phyloP scores from a whole-genome alignment of 1,140 invertebrate species.

The Microplitis demolitor region DNA sequence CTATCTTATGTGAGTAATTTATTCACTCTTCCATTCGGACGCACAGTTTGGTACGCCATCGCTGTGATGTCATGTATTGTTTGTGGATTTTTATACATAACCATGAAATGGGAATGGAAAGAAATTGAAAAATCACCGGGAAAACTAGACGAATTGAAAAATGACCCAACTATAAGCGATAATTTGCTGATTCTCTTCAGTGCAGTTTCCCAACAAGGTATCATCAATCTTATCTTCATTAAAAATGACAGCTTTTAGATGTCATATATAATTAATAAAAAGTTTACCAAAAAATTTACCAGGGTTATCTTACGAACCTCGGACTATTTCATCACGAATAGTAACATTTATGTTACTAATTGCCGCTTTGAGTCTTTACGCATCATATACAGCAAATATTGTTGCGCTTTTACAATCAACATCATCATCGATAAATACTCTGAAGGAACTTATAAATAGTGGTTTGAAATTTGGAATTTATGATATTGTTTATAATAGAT shows the following conservation, averaged over 20 bases:
- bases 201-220: constrained; percentile 49
- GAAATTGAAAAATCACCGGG: constrained; percentile 15
- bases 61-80: constrained; percentile 58
- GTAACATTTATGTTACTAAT: constrained; percentile 46
- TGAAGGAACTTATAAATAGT: constrained; percentile 66
- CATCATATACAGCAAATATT: constrained; percentile 71
- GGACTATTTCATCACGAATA: constrained; percentile 40
- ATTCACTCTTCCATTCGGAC: constrained; percentile 67
- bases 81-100: constrained; percentile 50
- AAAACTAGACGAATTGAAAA: constrained; percentile 3
- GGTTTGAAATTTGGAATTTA: constrained; percentile 66
- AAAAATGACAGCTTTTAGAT: not conserved
- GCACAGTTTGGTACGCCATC: constrained; percentile 65
- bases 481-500: constrained; percentile 67
- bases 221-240: not conserved
- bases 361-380: constrained; percentile 57
- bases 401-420: constrained; percentile 70
- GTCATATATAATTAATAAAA: not conserved
- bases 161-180: constrained; percentile 38
- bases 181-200: constrained; percentile 45
- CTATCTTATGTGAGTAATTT: constrained; percentile 71
- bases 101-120: constrained; percentile 55
- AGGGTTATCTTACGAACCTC: constrained; percentile 46
- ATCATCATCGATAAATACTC: constrained; percentile 64
- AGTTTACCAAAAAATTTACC: not conserved